Evolutionary conservation across 2,113 vertebrate species (phyloP).

Genomic region (Anolis sagrei): DNA sequence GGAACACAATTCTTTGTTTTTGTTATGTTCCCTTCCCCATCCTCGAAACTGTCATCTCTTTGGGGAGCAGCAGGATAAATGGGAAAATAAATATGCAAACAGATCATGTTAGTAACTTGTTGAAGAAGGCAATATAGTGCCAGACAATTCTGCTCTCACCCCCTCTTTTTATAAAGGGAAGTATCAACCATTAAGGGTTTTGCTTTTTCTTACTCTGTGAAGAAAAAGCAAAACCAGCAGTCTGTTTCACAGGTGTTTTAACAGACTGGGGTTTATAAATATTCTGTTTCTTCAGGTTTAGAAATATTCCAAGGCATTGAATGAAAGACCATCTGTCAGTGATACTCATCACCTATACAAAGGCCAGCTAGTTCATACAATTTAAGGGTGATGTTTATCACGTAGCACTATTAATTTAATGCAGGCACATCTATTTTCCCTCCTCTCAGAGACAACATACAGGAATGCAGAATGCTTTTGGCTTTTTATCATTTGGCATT

Average conservation of each 20-base stretch:
- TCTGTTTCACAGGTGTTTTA: background rate
- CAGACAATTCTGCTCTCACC: background rate
- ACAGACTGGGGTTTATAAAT: slow-evolving; percentile 3
- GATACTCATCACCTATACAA: background rate
- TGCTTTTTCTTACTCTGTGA: no score
- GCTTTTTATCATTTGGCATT: background rate
- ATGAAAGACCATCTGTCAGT: background rate
- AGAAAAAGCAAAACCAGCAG: no score
- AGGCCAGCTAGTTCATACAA: slow-evolving; percentile 8
- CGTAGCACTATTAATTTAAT: background rate
- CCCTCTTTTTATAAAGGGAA: background rate
- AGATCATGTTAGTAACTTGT: background rate
- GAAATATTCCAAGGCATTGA: background rate
- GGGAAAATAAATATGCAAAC: background rate
- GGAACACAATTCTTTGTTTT: no score
- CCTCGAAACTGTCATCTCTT: no score
- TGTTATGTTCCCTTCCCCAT: no score
- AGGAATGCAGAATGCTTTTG: background rate
- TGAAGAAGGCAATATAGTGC: background rate
- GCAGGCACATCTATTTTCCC: background rate
- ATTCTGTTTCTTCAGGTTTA: background rate
- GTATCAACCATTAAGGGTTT: no score
- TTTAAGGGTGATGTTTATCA: slow-evolving; percentile 1
- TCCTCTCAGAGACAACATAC: background rate
- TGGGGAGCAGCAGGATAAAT: no score